A percentile compares a stretch with the other conserved stretches of the same genome.
phyloP scores from a whole-genome alignment of 2,797 vertebrate species.

The Acrossocheilus fasciatus region DNA sequence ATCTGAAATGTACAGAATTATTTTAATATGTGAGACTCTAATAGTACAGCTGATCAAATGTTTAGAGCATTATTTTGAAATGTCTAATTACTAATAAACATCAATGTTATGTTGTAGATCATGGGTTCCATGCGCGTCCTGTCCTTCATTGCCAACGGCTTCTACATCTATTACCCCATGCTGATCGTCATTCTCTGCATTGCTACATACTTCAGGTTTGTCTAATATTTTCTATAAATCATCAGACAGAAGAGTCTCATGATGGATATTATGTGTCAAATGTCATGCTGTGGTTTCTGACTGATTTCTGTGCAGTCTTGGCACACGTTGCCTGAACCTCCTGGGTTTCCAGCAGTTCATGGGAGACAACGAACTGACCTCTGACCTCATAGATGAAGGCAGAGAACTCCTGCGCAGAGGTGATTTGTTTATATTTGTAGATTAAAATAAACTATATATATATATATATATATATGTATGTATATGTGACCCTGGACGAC shows the following conservation, averaged over 20 bases:
- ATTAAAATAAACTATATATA: neutral
- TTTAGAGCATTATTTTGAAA: neutral
- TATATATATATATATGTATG: too few species aligned
- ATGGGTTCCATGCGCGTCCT: slow-evolving; percentile 97
- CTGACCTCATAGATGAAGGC: slow-evolving; percentile 96
- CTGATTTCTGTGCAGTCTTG: slow-evolving; percentile 80
- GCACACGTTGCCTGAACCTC: slow-evolving; percentile 95
- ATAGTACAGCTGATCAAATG: neutral
- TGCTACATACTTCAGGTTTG: slow-evolving; percentile 96
- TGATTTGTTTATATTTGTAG: slow-evolving; percentile 59
- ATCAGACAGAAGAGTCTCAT: neutral
- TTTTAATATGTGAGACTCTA: neutral
- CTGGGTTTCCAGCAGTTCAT: slow-evolving; percentile 98
- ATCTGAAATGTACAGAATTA: neutral
- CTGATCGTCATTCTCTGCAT: slow-evolving; percentile 96
- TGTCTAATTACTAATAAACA: neutral
- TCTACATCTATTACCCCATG: slow-evolving; percentile 99
- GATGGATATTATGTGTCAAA: neutral
- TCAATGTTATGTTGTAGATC: slow-evolving; percentile 80
- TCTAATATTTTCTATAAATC: slow-evolving; percentile 8
- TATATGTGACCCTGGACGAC: too few species aligned
- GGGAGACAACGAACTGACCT: slow-evolving; percentile 96
- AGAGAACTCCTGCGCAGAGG: slow-evolving; percentile 94
- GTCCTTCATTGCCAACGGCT: slow-evolving; percentile 95
- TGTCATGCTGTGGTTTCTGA: neutral